Evolutionary conservation across 2,797 vertebrate species (phyloP).

Genomic region (Silurus lanzhouensis): DNA sequence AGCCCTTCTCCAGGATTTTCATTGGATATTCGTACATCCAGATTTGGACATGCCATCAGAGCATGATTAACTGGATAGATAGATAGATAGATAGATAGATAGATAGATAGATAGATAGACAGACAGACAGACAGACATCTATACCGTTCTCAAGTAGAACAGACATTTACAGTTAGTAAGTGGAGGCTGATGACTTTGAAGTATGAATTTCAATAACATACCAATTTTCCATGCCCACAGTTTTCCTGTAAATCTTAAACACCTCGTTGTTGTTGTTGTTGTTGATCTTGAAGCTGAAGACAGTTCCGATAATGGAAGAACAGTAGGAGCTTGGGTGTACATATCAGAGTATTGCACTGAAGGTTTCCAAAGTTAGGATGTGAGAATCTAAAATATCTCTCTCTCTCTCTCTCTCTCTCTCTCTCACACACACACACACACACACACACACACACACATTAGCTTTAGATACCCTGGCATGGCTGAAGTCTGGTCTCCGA

Average conservation of each 20-base stretch:
- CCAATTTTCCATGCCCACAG: background rate
- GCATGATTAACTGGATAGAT: background rate
- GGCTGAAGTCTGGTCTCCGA: background rate
- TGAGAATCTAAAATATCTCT: background rate
- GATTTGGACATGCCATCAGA: background rate
- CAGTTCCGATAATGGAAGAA: background rate
- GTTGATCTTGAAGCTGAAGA: background rate
- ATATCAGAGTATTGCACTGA: constrained; percentile 10
- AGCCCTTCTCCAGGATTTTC: background rate
- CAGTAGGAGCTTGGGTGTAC: background rate
- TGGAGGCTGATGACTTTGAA: background rate
- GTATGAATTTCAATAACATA: constrained; percentile 7
- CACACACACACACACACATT: constrained; percentile 14
- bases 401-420: background rate
- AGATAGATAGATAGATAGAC: no score
- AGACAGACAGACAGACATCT: background rate
- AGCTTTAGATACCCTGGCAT: constrained; percentile 34
- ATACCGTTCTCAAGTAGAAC: background rate
- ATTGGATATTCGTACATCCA: background rate
- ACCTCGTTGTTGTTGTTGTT: constrained; percentile 12
- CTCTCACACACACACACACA: constrained; percentile 3
- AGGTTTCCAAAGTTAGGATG: background rate
- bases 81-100: no score
- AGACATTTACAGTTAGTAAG: background rate
- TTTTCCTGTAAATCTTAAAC: constrained; percentile 8